phyloP scores from a whole-genome alignment of 2,113 vertebrate species.

The Clarias batrachus region DNA sequence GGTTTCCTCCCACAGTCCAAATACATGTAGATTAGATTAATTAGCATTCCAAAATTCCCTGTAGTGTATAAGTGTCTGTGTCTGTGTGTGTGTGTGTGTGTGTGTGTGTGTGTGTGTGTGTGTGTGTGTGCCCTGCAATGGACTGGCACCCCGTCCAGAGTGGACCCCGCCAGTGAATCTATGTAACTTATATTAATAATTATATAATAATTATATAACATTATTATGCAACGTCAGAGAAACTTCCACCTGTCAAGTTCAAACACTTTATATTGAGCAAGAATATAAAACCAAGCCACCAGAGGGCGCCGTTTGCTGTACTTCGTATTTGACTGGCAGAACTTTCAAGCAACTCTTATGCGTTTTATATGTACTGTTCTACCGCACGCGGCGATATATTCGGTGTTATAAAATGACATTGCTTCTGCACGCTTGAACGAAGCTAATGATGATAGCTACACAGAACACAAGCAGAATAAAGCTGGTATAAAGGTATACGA shows the following conservation, averaged over 20 bases:
- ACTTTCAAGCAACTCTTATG: constrained; percentile 3
- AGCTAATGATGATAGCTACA: neutral
- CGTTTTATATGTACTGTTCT: neutral
- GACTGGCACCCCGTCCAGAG: no score
- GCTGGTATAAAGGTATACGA: neutral
- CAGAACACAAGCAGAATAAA: neutral
- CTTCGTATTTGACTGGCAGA: neutral
- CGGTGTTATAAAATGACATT: neutral
- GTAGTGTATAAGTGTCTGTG: no score
- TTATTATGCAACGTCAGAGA: no score
- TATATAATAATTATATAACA: no score
- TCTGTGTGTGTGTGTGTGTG: neutral
- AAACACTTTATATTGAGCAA: neutral
- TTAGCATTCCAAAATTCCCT: no score
- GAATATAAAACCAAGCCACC: neutral
- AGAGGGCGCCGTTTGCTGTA: constrained; percentile 17
- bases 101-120: neutral
- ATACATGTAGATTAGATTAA: no score
- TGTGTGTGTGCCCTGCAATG: neutral
- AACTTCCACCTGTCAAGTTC: no score
- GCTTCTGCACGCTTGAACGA: neutral
- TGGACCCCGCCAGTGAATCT: no score
- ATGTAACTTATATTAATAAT: no score
- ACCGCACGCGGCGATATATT: no score
- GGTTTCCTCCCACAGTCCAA: no score